Evolutionary conservation across 2,888 invertebrate species (phyloP), one percentile per base, ranked within the genome.

Genomic region (Drosophila niveifrons): DNA sequence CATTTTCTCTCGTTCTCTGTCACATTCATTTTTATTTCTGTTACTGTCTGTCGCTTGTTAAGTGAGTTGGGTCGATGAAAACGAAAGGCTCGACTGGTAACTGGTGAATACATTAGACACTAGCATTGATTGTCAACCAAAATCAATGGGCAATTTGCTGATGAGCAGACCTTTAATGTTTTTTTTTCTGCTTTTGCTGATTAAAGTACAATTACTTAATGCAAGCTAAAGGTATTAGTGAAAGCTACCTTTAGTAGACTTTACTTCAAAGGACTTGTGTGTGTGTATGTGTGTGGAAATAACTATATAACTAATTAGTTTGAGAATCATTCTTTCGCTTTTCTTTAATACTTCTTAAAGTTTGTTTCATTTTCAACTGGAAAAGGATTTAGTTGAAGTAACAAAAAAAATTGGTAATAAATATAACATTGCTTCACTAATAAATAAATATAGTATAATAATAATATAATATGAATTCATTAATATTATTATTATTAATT

Each of bases 31-130:
- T n/a, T n/a, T n/a, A n/a, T 34, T 9, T 17, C 1, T 13, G 11
- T 15, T 2, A 3, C 10, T 29, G 1, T 44, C 13, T 10, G 6
- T 43, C 18, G 6, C 2, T 2, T 15, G 39, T 29, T 48, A 48
- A 51, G 51, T 59, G 41, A 59, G 50, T 31, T 59, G 41, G 43
- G 59, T 43, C 34, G 29, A 52, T 6, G 11, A 31, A 23, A 51
- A 51, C 11, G 31, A 41, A 41, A 41, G 28, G 18, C 31, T 43
- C 31, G 15, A 55, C 43, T 44, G n/a, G 10, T 43, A 11, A 55
- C 43, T 44, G n/a, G 10, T 43, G 41, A 53, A 53, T 53, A 43
- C 53, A 53, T 43, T 43, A 31, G 41, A 29, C 43, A 43, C 53
- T 53, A 15, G 10, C 44, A 51, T 31, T 61, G 44, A 18, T 55